These are phyloP conservation scores for Leucophenga varia DNA, from an alignment of 1,140 invertebrate genomes.

Conservation along the genomic window DNA sequence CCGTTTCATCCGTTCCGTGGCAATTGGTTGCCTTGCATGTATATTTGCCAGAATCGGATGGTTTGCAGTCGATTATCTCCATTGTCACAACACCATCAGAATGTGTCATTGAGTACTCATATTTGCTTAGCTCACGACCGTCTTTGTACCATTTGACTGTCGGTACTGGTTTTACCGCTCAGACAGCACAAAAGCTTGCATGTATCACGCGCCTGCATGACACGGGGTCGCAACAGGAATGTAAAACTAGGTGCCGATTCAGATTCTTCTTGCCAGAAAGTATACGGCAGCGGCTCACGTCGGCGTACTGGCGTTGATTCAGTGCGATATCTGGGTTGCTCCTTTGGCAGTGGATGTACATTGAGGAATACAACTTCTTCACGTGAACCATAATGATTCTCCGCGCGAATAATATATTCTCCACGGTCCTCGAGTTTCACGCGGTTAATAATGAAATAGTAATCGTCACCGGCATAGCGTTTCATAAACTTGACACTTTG, in stretches of 20 bases:
- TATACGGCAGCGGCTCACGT: conserved; percentile 73
- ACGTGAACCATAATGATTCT: conserved; percentile 95
- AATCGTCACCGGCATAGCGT: conserved; percentile 92
- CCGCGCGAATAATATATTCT: conserved; percentile 95
- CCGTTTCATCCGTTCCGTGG: conserved; percentile 92
- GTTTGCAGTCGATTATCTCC: conserved; percentile 93
- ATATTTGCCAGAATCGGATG: conserved; percentile 95
- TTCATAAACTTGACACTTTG: conserved; percentile 99
- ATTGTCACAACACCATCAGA: conserved; percentile 93
- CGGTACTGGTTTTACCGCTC: conserved; percentile 88
- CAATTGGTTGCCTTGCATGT: conserved; percentile 88
- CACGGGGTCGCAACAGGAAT: conserved; percentile 94
- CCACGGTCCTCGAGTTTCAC: conserved; percentile 93
- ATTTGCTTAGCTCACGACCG: conserved; percentile 83
- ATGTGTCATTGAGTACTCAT: conserved; percentile 86
- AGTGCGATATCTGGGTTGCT: conserved; percentile 74
- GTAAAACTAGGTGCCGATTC: conserved; percentile 93
- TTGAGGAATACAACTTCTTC: conserved; percentile 97
- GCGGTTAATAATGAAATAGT: conserved; percentile 96
- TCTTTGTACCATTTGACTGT: conserved; percentile 94
- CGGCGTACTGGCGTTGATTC: conserved; percentile 71
- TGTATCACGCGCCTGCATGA: conserved; percentile 93
- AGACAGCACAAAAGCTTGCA: conserved; percentile 98
- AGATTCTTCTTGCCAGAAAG: conserved; percentile 83
- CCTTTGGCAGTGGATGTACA: conserved; percentile 88